These are phyloP conservation scores for Peromyscus californicus DNA, from an alignment of 2,113 vertebrate genomes.

Conservation along the genomic window DNA sequence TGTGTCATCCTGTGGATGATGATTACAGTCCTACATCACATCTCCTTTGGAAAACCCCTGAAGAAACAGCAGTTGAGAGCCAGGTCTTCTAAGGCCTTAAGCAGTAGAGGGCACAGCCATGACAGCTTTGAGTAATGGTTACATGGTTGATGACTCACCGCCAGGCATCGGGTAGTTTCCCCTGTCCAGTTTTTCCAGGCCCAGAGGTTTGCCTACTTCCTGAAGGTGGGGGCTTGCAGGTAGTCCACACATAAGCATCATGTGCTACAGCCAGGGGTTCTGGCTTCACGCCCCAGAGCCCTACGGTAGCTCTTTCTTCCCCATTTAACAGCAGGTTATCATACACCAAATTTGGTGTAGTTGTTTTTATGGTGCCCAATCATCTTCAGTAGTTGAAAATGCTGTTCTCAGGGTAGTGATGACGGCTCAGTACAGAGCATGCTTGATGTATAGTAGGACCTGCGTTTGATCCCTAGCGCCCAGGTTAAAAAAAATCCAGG, in stretches of 20 bases:
- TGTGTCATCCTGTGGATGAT: neutral
- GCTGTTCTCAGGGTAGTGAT: neutral
- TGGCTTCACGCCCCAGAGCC: neutral
- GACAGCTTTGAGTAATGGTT: neutral
- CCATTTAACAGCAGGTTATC: neutral
- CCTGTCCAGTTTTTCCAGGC: neutral
- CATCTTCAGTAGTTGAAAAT: neutral
- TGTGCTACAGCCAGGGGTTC: neutral
- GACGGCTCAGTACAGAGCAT: neutral
- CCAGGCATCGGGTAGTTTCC: neutral
- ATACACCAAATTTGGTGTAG: neutral
- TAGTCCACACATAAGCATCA: neutral
- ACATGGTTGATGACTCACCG: neutral
- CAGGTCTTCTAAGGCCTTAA: neutral
- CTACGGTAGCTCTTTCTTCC: neutral
- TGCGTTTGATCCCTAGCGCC: neutral
- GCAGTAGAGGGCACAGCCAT: neutral
- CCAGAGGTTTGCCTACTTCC: neutral
- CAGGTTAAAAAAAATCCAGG: neutral
- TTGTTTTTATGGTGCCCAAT: neutral
- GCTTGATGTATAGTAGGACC: neutral
- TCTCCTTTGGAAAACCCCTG: neutral
- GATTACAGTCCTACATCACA: too few relatives aligned
- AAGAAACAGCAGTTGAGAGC: neutral
- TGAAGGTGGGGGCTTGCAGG: too few relatives aligned